Evolutionary conservation across 2,888 invertebrate species (phyloP), one percentile per base, ranked within the genome.

Genomic region (Iphiclides podalirius): DNA sequence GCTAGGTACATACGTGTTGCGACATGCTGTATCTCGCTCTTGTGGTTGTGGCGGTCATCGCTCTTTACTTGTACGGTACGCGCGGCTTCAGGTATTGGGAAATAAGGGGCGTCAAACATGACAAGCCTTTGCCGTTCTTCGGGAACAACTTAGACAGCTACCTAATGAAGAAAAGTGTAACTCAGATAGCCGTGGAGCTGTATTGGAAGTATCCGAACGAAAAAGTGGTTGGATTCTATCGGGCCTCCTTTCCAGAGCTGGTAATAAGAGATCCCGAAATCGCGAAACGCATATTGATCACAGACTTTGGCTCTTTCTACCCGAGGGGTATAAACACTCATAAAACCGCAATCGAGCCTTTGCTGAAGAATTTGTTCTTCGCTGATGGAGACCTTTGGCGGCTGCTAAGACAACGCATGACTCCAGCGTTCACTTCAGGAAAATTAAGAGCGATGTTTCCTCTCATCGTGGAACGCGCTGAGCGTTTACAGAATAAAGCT

Each of bases 401-500:
- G 40, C 52, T 77, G 57, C 59, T 80, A 47, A 66, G 81, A n/a
- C 73, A 77, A 61, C 67, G 76, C 41, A 71, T 80, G 63, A 77
- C 77, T 35, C 57, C 63, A 0, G 57, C 61, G 1, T 65, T 62
- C 26, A 55, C 57, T 1, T 55, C 54, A 4, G 60, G 58, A 1
- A 64, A 64, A 34, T 50, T 63, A 9, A 61, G 58, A 33, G 60
- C 53, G 1, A 64, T 64, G 64, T 63, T 62, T 41, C 63, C 62
- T 1, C 40, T 65, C 17, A 55, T 65, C 2, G 33, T 52, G 4
- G 56, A 57, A 11, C 55, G 62, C 23, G 61, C 61, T 4, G 74
- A 76, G 57, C 55, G 59, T 15, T 57, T 80, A 51, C 71, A 70
- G 49, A 42, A 54, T 8, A 66, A 72, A 4, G 62, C 72, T 7